Conservation (phyloP, 2,797 vertebrate genomes). For the Cuniculus paca region DNA sequence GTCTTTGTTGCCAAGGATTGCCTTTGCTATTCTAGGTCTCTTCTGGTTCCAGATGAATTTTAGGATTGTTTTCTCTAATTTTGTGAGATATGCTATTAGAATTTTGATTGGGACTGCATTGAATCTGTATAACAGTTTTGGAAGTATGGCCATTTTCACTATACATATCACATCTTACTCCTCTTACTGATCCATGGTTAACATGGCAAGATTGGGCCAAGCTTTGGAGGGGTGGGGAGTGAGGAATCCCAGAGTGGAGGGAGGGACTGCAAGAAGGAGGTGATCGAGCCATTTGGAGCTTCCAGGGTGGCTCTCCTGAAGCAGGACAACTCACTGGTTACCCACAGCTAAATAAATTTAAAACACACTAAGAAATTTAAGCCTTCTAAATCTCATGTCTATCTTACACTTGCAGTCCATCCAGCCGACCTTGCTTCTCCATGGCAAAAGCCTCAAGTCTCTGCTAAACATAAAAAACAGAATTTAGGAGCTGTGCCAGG, state of each 20-base stretch:
- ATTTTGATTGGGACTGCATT: too few relatives aligned
- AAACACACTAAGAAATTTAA: background rate
- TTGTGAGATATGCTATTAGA: too few relatives aligned
- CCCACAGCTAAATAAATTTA: background rate
- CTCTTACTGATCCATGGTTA: background rate
- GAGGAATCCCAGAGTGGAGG: background rate
- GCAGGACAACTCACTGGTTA: background rate
- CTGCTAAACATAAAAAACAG: background rate
- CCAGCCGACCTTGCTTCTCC: background rate
- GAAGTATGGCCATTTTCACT: too few relatives aligned
- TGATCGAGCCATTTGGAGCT: background rate
- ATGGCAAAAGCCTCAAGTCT: background rate
- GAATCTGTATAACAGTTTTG: too few relatives aligned
- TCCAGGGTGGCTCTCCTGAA: background rate
- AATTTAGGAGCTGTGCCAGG: conserved; percentile 5
- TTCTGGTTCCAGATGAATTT: too few relatives aligned
- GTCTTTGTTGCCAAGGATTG: too few relatives aligned
- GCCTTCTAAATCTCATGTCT: background rate
- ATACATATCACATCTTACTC: background rate
- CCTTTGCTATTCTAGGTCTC: too few relatives aligned
- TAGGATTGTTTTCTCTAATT: too few relatives aligned
- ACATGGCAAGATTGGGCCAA: background rate
- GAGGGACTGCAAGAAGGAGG: background rate
- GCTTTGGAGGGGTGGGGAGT: background rate
- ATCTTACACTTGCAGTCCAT: background rate